Conservation (phyloP, 2,113 vertebrate genomes). For the Tylochromis polylepis region DNA sequence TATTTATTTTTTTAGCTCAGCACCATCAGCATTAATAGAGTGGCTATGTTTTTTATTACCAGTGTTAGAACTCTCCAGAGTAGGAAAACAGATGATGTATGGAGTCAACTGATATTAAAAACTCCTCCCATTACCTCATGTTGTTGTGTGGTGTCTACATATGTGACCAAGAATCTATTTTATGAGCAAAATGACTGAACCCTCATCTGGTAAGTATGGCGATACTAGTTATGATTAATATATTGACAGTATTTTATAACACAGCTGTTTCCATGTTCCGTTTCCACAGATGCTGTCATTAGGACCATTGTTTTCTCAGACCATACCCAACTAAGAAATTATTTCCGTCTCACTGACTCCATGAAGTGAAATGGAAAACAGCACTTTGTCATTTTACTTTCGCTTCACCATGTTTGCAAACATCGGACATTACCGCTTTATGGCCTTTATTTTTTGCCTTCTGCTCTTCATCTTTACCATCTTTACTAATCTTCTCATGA, state of each 20-base stretch:
- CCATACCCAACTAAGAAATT: not conserved
- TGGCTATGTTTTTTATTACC: not conserved
- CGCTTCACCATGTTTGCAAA: slow-evolving; percentile 32
- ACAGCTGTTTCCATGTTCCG: not conserved
- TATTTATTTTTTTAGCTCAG: not conserved
- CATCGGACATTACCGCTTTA: slow-evolving; percentile 6
- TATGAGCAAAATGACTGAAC: not conserved
- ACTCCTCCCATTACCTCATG: not conserved
- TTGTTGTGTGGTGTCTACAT: not conserved
- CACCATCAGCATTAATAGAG: not conserved
- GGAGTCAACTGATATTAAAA: not conserved
- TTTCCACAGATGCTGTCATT: not conserved
- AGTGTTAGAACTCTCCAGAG: not conserved
- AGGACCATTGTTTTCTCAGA: not conserved
- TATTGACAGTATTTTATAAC: not conserved
- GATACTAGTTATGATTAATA: not conserved
- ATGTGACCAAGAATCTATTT: not conserved
- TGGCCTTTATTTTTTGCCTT: slow-evolving; percentile 13
- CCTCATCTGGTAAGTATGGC: not conserved
- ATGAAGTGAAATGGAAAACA: slow-evolving; percentile 4
- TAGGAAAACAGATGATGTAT: not conserved
- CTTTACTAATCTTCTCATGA: slow-evolving; percentile 16
- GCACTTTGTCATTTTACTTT: not conserved
- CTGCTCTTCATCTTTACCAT: slow-evolving; percentile 26
- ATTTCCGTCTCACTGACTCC: not conserved